These are phyloP conservation scores for Chionomys nivalis DNA, from an alignment of 2,113 vertebrate genomes.

Conservation along the genomic window DNA sequence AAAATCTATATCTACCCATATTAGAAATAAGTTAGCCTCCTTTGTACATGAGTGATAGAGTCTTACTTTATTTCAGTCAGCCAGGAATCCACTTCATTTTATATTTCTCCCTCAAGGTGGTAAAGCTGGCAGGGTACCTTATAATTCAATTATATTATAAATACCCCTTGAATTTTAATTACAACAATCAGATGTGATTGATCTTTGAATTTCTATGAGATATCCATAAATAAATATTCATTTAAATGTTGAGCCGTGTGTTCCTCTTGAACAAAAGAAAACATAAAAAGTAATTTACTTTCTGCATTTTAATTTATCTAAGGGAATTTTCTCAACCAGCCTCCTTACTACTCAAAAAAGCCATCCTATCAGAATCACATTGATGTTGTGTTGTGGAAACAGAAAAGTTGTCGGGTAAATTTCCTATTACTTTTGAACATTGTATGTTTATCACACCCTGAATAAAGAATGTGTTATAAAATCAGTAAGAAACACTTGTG, in stretches of 20 bases:
- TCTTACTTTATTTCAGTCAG: constrained; percentile 21
- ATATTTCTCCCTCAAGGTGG: constrained; percentile 68
- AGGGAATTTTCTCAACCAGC: not conserved
- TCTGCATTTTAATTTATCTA: not conserved
- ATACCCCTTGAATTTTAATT: constrained; percentile 71
- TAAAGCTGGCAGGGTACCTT: constrained; percentile 60
- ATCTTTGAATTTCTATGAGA: constrained; percentile 63
- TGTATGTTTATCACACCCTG: not conserved
- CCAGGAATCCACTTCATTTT: constrained; percentile 65
- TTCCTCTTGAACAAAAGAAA: constrained; percentile 22
- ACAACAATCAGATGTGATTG: constrained; percentile 36
- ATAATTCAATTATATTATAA: constrained; percentile 76
- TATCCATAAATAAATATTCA: constrained; percentile 31
- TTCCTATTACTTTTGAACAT: not conserved
- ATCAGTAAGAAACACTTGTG: not conserved
- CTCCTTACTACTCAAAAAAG: not conserved
- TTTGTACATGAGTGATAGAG: constrained; percentile 52
- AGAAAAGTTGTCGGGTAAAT: not conserved
- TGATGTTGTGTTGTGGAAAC: not conserved
- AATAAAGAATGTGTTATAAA: not conserved
- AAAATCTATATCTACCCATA: not conserved
- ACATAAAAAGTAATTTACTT: not conserved
- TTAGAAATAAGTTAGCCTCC: constrained; percentile 33
- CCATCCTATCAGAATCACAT: not conserved
- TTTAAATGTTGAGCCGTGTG: not conserved